Conservation (phyloP, 2,888 invertebrate genomes). For the Agelastica alni region DNA sequence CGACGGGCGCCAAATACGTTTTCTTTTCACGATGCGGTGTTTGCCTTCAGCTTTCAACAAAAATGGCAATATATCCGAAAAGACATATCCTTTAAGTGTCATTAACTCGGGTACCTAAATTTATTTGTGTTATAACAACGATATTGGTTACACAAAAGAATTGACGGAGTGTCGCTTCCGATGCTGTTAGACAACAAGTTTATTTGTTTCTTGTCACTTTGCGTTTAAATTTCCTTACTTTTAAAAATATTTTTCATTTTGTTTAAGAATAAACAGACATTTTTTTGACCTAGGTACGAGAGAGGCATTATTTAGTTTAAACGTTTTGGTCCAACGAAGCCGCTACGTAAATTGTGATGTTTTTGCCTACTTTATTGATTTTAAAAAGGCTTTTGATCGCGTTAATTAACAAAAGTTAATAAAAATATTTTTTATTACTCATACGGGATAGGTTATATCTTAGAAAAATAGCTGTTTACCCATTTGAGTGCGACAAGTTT, state of each 20-base stretch:
- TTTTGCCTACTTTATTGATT: no score
- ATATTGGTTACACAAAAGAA: constrained; percentile 13
- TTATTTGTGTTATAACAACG: constrained; percentile 2
- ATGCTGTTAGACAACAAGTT: constrained; percentile 3
- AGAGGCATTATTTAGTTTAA: no score
- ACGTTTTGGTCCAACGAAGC: no score
- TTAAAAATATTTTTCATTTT: not conserved
- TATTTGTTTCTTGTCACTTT: not conserved
- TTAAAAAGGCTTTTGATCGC: no score
- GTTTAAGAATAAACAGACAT: not conserved
- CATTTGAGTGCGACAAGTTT: no score
- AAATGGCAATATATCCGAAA: constrained; percentile 8
- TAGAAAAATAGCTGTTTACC: no score
- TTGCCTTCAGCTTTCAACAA: constrained; percentile 11
- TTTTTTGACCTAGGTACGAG: no score
- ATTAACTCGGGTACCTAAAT: constrained; percentile 2
- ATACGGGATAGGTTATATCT: no score
- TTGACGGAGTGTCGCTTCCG: not conserved
- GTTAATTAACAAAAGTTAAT: no score
- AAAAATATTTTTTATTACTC: no score
- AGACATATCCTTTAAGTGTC: constrained; percentile 10
- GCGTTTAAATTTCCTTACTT: not conserved
- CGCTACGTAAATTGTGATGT: no score
- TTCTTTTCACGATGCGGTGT: constrained; percentile 1
- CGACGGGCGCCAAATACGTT: constrained; percentile 17